Percentiles rank a stretch among this genome's conserved stretches.
Conservation (phyloP, 2,797 vertebrate species). For the Spheniscus humboldti region DNA sequence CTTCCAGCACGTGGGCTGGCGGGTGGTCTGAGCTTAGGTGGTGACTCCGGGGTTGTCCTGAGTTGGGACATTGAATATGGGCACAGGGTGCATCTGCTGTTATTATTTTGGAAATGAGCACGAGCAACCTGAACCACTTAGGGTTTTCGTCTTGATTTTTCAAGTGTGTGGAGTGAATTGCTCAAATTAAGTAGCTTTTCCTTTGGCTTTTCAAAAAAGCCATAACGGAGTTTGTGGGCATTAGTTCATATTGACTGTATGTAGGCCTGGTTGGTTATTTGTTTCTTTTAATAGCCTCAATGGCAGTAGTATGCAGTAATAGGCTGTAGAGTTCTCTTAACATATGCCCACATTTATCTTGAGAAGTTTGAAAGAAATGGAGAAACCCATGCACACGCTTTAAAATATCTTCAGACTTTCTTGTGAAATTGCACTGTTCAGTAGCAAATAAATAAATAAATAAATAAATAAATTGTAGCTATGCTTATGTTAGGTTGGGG, state of each 20-base stretch:
- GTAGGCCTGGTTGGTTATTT: neutral
- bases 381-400: neutral
- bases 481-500: neutral
- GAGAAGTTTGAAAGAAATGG: neutral
- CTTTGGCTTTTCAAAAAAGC: neutral
- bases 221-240: neutral
- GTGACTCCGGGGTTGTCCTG: neutral
- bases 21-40: neutral
- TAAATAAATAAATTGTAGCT: neutral
- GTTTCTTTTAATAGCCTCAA: neutral
- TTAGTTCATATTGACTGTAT: neutral
- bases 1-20: neutral
- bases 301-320: neutral
- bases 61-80: neutral
- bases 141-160: neutral
- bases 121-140: fast-evolving
- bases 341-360: neutral
- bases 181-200: neutral
- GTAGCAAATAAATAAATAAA: too few relatives aligned
- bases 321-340: neutral
- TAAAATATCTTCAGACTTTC: neutral
- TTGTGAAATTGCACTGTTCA: neutral
- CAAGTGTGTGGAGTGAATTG: neutral
- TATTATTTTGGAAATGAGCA: neutral
- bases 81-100: neutral